Evolutionary conservation across 2,797 vertebrate species (phyloP).

Genomic region (Xyrichtys novacula): DNA sequence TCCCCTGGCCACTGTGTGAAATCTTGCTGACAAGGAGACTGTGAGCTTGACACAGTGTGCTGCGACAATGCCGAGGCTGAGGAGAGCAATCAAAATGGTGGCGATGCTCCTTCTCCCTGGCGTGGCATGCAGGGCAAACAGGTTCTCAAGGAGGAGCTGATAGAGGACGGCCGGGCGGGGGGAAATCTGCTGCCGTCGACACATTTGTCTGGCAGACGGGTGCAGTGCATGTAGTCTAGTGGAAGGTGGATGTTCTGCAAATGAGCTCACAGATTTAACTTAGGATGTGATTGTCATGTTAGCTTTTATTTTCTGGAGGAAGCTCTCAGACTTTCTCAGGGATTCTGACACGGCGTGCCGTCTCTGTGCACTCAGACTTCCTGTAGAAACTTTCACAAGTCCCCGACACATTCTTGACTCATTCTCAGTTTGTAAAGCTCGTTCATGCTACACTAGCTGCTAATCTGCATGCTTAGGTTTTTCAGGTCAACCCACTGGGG

Average conservation of each 20-base stretch:
- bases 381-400: slow-evolving; percentile 64
- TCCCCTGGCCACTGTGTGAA: slow-evolving; percentile 85
- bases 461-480: slow-evolving; percentile 38
- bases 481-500: slow-evolving; percentile 24
- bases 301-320: slow-evolving; percentile 6
- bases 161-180: slow-evolving; percentile 62
- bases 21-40: slow-evolving; percentile 88
- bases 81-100: slow-evolving; percentile 89
- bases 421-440: slow-evolving; percentile 15
- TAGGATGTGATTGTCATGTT: slow-evolving; percentile 35
- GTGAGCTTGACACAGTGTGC: slow-evolving; percentile 84
- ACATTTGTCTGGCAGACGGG: slow-evolving; percentile 61
- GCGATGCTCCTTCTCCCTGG: slow-evolving; percentile 81
- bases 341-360: neutral
- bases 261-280: slow-evolving; percentile 48
- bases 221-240: slow-evolving; percentile 48
- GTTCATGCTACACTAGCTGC: slow-evolving; percentile 13
- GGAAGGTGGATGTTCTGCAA: slow-evolving; percentile 59
- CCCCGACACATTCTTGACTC: slow-evolving; percentile 45
- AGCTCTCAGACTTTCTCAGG: slow-evolving; percentile 5
- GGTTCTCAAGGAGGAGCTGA: slow-evolving; percentile 81
- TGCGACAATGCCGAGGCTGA: slow-evolving; percentile 85
- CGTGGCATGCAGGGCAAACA: slow-evolving; percentile 82
- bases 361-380: slow-evolving; percentile 36
- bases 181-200: slow-evolving; percentile 71